Base-by-base conservation (phyloP, 2,113 vertebrate genomes). In the Epinephelus fuscoguttatus region DNA sequence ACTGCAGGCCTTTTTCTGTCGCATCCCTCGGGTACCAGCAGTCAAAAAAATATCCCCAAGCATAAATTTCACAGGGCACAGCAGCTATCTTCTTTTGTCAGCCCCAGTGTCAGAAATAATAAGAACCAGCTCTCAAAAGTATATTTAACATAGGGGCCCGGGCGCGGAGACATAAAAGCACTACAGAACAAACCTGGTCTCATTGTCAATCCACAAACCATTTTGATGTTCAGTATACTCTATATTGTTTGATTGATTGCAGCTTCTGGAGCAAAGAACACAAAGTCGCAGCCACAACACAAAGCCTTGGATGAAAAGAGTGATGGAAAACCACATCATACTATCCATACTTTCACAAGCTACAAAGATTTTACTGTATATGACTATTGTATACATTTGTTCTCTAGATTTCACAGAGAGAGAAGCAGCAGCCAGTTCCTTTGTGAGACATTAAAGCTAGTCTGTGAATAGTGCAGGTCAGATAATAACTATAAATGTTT, bases 11-110 rank as follows among this genome's bases (percentile, higher is more conserved):
- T 66, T 85, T 80, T 71, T 75, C 61, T 82, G 60, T 67, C 7
- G 4, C 14, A 55, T 88, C 88, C 57, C 42, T 59, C 4, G 10
- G 66, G 88, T 53, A 74, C 45, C 42, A 68, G 69, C 69, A 81
- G 72, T 67, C n/a, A 10, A 76, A 88, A 45, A 78, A 84, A 83
- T 59, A 84, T 85, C 79, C 74, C n/a, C 0, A 0, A 82, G 75
- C 68, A 78, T 80, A 74, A 27, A 86, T 83, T 83, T 89, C 59
- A 72, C 52, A 70, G 56, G 61, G 27, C 60, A 56, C 60, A 78
- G 56, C 30, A 80, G 80, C 63, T 55, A 60, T 93, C 78, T 75
- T 72, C 49, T 76, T 82, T 77, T 87, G 81, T 91, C 81, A 69
- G 60, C 68, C 80, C 61, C 23, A 53, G 59, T 91, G 56, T 78